A percentile compares a stretch with the other conserved stretches of the same genome.
These are phyloP conservation scores for Saimiri boliviensis DNA, from an alignment of 2,113 vertebrate species.

Conservation along the genomic window DNA sequence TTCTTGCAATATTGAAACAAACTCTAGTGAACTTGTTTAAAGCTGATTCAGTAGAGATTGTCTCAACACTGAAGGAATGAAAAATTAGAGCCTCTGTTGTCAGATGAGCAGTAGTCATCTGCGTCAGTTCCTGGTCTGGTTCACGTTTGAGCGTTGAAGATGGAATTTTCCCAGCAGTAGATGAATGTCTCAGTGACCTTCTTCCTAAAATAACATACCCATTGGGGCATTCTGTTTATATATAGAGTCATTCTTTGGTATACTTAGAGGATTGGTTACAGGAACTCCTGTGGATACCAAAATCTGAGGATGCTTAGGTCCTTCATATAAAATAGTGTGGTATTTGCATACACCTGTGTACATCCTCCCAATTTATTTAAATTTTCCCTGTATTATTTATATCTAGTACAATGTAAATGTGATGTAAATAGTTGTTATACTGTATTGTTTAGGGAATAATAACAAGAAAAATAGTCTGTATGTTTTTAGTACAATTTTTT, in stretches of 20 bases:
- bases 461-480: neutral
- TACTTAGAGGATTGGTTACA: neutral
- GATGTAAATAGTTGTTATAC: neutral
- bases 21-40: conserved; percentile 65
- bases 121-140: neutral
- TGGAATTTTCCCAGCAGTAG: neutral
- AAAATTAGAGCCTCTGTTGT: conserved; percentile 1
- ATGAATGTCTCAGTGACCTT: conserved; percentile 22
- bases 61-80: conserved; percentile 74
- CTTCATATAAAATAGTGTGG: neutral
- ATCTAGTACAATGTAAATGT: neutral
- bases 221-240: neutral
- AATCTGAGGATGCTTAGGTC: neutral
- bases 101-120: neutral
- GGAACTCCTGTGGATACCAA: neutral
- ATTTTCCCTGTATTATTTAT: neutral
- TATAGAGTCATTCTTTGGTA: neutral
- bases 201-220: conserved; percentile 33
- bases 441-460: neutral
- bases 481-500: neutral
- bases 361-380: neutral
- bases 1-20: conserved; percentile 73
- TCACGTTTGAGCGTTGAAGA: neutral
- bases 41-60: conserved; percentile 55
- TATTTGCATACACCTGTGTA: neutral